Base-by-base conservation (phyloP, 64 coral and sea anemone genomes). In the Montipora foliosa region DNA sequence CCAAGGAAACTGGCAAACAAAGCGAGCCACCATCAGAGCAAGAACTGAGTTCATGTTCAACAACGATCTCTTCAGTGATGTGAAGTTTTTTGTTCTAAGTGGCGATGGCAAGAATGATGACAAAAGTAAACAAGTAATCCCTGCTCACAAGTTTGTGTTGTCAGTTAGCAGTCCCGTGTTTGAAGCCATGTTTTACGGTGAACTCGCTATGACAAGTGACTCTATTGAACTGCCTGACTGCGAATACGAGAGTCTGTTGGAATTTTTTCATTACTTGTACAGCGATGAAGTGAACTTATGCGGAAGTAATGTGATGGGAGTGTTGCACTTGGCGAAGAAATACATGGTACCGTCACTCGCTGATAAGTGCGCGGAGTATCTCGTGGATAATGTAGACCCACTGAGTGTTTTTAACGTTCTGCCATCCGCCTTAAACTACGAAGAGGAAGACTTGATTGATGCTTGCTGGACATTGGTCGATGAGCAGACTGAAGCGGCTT, bases 151-250 rank as follows among this genome's bases (percentile, higher is more conserved):
- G 80, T 83, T 79, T 52, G 78, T 79, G 14, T 46, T 79, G 78
- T 79, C 78, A 11, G 55, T 79, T 55, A n/a, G 78, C 49, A 79
- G 78, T 52, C 78, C 78, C 21, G 78, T 79, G 78, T 79, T 79
- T 79, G 78, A 79, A 79, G 78, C 78, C 49, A 79, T 79, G 78
- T 79, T 79, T 79, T 79, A 79, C 48, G 49, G 78, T 79, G 78
- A 55, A 5, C 20, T 79, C 10, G 78, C 78, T 6, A 49, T 25
- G 15, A 20, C 78, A 21, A 79, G 8, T 50, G n/a, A 79, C 49
- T 79, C 49, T 4, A 79, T 79, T 79, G 78, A 79, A 79, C 48
- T 79, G 15, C 78, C 78, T 20, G 78, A 58, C 49, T 52, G 78
- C 21, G 78, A 55, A 20, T 53, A 20, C 49, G 78, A 55, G 14